Evolutionary conservation across 1,140 invertebrate genomes (phyloP).

Genomic region (Cotesia chilonis): DNA sequence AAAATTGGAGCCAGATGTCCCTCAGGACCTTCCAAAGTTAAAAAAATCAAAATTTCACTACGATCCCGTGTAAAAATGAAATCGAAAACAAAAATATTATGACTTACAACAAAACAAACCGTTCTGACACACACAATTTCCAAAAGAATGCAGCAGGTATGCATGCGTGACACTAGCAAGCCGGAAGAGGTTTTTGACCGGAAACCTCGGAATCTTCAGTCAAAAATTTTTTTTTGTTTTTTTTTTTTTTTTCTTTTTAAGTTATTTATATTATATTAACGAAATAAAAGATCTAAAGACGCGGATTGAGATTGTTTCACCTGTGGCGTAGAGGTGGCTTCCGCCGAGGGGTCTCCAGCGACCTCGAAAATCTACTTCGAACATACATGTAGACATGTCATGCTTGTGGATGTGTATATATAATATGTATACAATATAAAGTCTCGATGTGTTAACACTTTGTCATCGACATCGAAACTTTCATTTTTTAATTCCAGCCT

Average conservation of each 20-base stretch:
- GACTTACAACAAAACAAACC: background rate
- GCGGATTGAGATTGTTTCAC: conserved; percentile 14
- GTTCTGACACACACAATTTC: too few species aligned
- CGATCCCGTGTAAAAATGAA: too few species aligned
- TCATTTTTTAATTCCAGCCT: too few species aligned
- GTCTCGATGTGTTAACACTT: too few species aligned
- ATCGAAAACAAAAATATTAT: background rate
- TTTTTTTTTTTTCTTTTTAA: too few species aligned
- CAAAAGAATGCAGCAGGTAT: conserved; percentile 16
- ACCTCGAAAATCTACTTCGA: background rate
- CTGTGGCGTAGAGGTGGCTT: conserved; percentile 1
- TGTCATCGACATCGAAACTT: too few species aligned
- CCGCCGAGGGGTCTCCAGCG: background rate
- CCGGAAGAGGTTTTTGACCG: conserved; percentile 50
- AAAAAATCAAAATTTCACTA: too few species aligned
- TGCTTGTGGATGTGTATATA: background rate
- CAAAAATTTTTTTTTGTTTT: background rate
- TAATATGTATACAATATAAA: too few species aligned
- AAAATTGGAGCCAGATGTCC: too few species aligned
- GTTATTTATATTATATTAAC: background rate
- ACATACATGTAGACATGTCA: background rate
- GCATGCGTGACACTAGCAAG: conserved; percentile 46
- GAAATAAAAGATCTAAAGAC: background rate
- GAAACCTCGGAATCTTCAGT: conserved; percentile 35
- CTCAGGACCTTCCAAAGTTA: too few species aligned